Percentiles rank a stretch among this genome's conserved stretches.
phyloP scores from a whole-genome alignment of 2,113 vertebrate species.

The Protobothrops flavoviridis region DNA sequence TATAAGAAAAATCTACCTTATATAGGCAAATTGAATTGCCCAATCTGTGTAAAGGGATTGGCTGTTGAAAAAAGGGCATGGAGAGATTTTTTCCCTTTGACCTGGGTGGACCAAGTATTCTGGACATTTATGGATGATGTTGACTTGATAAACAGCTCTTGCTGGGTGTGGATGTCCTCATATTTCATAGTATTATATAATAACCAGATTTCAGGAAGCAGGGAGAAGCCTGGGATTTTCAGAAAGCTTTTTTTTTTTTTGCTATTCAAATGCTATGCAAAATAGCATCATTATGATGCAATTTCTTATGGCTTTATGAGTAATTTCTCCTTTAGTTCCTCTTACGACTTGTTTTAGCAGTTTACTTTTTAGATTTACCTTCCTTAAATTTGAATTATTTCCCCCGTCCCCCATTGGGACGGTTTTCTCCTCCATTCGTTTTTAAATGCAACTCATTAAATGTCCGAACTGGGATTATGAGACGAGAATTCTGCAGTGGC shows the following conservation, averaged over 20 bases:
- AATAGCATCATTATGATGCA: background rate
- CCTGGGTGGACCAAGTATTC: background rate
- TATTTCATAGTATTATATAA: background rate
- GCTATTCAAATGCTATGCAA: background rate
- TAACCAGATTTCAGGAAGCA: background rate
- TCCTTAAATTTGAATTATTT: background rate
- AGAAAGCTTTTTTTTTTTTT: background rate
- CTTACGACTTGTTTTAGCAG: background rate
- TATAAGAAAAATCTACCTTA: constrained; percentile 36
- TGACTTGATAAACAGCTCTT: background rate
- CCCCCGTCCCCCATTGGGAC: background rate
- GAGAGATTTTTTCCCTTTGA: constrained; percentile 26
- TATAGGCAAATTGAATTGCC: constrained; percentile 17
- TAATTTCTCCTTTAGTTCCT: background rate
- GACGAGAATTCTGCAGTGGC: background rate
- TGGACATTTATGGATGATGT: background rate
- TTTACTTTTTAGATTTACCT: background rate
- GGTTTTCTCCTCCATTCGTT: background rate
- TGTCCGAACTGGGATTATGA: background rate
- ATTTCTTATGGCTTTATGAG: background rate
- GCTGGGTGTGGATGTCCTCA: background rate
- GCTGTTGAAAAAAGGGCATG: background rate
- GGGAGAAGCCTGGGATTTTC: background rate
- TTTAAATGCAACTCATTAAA: background rate
- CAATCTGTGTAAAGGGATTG: constrained; percentile 12